A percentile compares a stretch with the other conserved stretches of the same genome.
These are phyloP conservation scores for Talpa occidentalis DNA, from an alignment of 2,113 vertebrate genomes.

Conservation along the genomic window DNA sequence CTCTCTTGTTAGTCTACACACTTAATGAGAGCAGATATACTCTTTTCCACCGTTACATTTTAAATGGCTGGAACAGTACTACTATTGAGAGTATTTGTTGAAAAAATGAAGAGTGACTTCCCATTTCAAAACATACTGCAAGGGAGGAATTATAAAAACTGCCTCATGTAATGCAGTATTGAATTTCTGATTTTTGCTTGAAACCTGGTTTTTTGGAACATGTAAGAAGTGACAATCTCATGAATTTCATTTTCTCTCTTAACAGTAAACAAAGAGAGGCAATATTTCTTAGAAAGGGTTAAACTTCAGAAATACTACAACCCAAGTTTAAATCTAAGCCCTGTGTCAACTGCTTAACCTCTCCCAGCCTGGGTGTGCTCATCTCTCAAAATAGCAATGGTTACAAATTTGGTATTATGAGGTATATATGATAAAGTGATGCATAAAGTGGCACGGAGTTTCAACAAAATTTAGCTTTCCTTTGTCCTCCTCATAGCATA, in stretches of 20 bases:
- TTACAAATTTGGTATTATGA: neutral
- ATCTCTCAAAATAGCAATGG: slow-evolving; percentile 38
- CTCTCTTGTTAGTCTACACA: slow-evolving; percentile 16
- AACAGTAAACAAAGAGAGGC: neutral
- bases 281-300: slow-evolving; percentile 5
- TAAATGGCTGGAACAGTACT: neutral
- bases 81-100: neutral
- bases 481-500: slow-evolving; percentile 6
- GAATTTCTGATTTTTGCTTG: slow-evolving; percentile 18
- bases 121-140: neutral
- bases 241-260: slow-evolving; percentile 18
- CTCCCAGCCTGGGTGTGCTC: neutral
- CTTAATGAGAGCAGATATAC: neutral
- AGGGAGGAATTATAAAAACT: slow-evolving; percentile 7
- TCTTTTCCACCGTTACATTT: neutral
- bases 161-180: neutral
- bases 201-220: neutral
- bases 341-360: slow-evolving; percentile 17
- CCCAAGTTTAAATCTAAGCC: neutral
- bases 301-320: neutral
- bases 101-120: slow-evolving; percentile 25
- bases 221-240: neutral
- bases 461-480: slow-evolving; percentile 1
- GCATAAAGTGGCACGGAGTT: neutral
- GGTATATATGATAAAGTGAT: neutral